Base-by-base conservation (phyloP, 2,113 vertebrate genomes). In the Nestor notabilis region DNA sequence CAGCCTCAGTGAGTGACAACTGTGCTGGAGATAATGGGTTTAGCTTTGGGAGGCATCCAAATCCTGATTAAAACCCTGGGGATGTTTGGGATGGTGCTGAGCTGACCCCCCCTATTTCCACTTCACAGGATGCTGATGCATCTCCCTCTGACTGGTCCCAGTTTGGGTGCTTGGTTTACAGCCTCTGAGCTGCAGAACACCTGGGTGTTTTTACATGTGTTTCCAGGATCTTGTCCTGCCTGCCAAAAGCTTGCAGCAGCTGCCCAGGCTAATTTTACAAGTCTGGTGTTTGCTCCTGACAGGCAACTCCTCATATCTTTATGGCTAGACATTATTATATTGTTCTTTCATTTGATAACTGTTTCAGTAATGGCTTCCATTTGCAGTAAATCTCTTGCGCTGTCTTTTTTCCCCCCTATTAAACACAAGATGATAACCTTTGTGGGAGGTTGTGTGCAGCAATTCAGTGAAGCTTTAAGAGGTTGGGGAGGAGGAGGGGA, bases 281-380 rank as follows among this genome's bases (percentile, higher is more conserved):
- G 76, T 94, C 55, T 80, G 85, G 65, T 56, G 66, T 83, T 95
- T 93, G 72, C 50, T 58, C 92, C 86, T 94, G 92, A 95, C 87
- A 94, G 93, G 80, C 82, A 95, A 89, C 55, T 93, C 75, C 56
- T 96, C 87, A 84, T 74, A 44, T 87, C 84, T 96, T 95, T 93
- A 95, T 46, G 95, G 69, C 69, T 77, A 88, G 71, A 93, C 72
- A 85, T 96, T 95, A 97, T 91, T 90, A 92, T 89, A 97, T 94
- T 92, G 90, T 96, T 95, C 92, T 97, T 97, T 94, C 92, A 95
- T 97, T 95, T 97, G 89, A 95, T 96, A 96, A 95, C 93, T 91
- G 92, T 80, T 90, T 17, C 68, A 89, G 93, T 94, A 96, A 98
- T 87, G 70, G 88, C 83, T 94, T 95, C 92, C 87, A 93, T 95